Evolutionary conservation across 2,113 vertebrate genomes (phyloP).

Genomic region (Malurus melanocephalus): DNA sequence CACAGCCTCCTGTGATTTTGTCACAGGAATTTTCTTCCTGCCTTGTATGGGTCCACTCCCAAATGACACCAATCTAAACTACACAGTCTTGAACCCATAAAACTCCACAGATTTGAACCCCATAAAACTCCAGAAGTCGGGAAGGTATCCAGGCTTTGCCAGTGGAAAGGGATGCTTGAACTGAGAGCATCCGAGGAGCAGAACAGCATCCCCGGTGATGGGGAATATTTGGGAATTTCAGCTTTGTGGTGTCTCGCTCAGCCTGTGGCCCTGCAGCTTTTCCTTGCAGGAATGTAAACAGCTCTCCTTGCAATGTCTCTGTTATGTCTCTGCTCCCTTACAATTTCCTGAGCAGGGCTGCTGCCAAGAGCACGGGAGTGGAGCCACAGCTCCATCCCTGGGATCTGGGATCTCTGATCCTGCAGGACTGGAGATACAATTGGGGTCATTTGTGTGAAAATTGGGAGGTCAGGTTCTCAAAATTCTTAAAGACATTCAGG

Average conservation of each 20-base stretch:
- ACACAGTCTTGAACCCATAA: background rate
- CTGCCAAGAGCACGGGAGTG: constrained; percentile 50
- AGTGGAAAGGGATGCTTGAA: background rate
- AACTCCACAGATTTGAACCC: background rate
- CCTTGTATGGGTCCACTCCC: background rate
- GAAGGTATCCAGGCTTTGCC: background rate
- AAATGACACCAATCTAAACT: background rate
- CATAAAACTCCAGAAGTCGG: background rate
- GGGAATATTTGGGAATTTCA: background rate
- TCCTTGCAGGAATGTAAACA: constrained; percentile 78
- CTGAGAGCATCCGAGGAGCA: background rate
- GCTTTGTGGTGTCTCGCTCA: background rate
- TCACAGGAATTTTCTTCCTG: background rate
- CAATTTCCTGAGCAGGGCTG: constrained; percentile 69
- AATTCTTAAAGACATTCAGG: background rate
- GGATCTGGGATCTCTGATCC: background rate
- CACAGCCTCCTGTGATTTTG: background rate
- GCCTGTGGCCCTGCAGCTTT: constrained; percentile 9
- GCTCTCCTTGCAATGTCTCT: constrained; percentile 59
- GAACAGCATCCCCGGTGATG: rapidly evolving
- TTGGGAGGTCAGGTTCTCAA: background rate
- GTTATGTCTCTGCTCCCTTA: constrained; percentile 73
- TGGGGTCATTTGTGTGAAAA: background rate
- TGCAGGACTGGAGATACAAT: rapidly evolving
- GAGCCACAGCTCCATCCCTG: background rate